These are phyloP conservation scores for Cydia amplana DNA, from an alignment of 1,140 invertebrate genomes.

Conservation along the genomic window DNA sequence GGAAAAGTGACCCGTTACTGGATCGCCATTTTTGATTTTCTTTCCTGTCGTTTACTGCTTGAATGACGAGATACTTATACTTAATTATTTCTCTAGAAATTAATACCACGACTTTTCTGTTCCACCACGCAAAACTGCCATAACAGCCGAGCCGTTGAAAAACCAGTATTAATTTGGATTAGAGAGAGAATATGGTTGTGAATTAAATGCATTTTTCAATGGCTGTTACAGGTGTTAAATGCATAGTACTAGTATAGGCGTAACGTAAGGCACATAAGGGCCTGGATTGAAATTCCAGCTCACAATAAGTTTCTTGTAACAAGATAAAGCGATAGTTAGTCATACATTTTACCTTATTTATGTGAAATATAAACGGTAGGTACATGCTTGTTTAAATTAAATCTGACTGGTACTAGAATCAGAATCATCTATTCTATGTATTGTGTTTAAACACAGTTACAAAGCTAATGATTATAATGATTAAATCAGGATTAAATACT, in stretches of 20 bases:
- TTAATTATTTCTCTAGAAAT: not conserved
- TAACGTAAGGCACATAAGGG: not conserved
- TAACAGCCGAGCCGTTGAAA: too few relatives aligned
- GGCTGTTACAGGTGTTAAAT: too few relatives aligned
- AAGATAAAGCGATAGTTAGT: not conserved
- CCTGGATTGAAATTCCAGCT: not conserved
- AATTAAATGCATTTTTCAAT: too few relatives aligned
- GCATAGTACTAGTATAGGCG: not conserved
- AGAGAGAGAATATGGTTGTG: too few relatives aligned
- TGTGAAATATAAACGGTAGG: not conserved
- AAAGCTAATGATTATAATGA: not conserved
- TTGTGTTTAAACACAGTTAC: not conserved
- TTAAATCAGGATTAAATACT: not conserved
- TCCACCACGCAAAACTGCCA: too few relatives aligned
- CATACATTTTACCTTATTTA: not conserved
- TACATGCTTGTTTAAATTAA: not conserved
- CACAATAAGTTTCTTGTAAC: not conserved
- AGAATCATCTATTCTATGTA: not conserved
- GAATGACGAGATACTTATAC: not conserved
- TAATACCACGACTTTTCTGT: not conserved
- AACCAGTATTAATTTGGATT: too few relatives aligned
- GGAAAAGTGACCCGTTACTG: constrained; percentile 50
- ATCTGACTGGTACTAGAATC: not conserved
- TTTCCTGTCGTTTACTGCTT: constrained; percentile 48
- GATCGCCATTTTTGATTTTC: constrained; percentile 51